Conservation (phyloP, 2,113 vertebrate species). For the Pandion haliaetus region DNA sequence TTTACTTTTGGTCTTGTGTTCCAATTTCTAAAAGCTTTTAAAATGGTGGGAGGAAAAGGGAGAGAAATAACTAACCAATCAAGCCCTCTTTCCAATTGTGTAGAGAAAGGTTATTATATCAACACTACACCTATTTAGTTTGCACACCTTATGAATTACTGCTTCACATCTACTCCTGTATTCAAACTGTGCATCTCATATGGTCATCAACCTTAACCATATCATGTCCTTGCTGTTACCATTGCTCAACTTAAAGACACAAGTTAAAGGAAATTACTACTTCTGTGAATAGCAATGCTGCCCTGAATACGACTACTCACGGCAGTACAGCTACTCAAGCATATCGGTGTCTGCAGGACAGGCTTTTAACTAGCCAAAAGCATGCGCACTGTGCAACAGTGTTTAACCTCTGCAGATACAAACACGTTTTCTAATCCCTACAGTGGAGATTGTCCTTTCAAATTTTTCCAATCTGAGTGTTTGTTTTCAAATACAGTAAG, state of each 20-base stretch:
- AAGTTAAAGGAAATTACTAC: neutral
- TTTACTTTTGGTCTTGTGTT: neutral
- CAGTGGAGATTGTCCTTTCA: neutral
- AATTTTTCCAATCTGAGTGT: neutral
- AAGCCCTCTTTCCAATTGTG: neutral
- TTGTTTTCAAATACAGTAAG: neutral
- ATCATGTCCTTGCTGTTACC: neutral
- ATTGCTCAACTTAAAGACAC: neutral
- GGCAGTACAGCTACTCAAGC: neutral
- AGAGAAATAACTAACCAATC: neutral
- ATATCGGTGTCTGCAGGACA: neutral
- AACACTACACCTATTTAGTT: neutral
- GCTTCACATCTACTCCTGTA: neutral
- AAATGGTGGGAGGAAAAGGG: neutral
- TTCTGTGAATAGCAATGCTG: neutral
- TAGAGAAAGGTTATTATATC: neutral
- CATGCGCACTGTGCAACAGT: neutral
- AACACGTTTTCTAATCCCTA: neutral
- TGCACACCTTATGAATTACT: neutral
- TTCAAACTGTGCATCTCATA: neutral
- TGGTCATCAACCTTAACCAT: neutral
- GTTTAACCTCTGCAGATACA: neutral
- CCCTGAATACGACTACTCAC: neutral
- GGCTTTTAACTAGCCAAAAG: neutral
- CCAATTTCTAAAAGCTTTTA: neutral